Evolutionary conservation across 1,140 invertebrate genomes (phyloP).

Genomic region (Aleiodes sp.): DNA sequence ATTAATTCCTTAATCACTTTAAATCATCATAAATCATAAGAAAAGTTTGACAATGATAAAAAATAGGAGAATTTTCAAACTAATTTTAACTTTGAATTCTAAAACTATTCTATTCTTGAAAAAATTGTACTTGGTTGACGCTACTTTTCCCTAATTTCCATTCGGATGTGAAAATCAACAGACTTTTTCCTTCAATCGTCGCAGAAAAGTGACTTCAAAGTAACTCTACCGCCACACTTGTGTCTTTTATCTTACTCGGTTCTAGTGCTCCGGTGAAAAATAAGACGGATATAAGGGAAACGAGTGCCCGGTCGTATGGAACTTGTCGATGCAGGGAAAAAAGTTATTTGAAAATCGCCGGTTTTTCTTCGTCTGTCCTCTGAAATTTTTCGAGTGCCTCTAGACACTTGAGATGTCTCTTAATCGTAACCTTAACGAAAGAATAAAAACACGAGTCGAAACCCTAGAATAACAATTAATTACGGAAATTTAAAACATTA

Average conservation of each 20-base stretch:
- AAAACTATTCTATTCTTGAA: not conserved
- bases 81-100: not conserved
- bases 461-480: too few relatives aligned
- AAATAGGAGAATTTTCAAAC: too few relatives aligned
- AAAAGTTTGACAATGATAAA: too few relatives aligned
- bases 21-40: too few relatives aligned
- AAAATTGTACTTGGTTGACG: slow-evolving; percentile 39
- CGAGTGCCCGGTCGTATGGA: slow-evolving; percentile 31
- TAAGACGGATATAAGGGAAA: slow-evolving; percentile 24
- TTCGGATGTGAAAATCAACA: slow-evolving; percentile 9
- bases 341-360: slow-evolving; percentile 3
- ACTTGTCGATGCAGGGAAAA: slow-evolving; percentile 27
- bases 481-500: too few relatives aligned
- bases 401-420: not conserved
- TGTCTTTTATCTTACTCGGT: not conserved
- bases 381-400: not conserved
- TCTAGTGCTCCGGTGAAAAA: not conserved
- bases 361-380: not conserved
- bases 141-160: not conserved
- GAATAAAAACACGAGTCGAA: not conserved
- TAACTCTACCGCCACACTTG: slow-evolving; percentile 21
- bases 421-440: too few relatives aligned
- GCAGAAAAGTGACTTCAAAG: slow-evolving; percentile 35
- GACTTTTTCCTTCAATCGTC: not conserved
- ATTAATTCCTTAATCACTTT: too few relatives aligned